Percentiles rank a stretch among this genome's conserved stretches.
These are phyloP conservation scores for Polydesmus complanatus DNA, from an alignment of 2,888 invertebrate genomes.

Conservation along the genomic window DNA sequence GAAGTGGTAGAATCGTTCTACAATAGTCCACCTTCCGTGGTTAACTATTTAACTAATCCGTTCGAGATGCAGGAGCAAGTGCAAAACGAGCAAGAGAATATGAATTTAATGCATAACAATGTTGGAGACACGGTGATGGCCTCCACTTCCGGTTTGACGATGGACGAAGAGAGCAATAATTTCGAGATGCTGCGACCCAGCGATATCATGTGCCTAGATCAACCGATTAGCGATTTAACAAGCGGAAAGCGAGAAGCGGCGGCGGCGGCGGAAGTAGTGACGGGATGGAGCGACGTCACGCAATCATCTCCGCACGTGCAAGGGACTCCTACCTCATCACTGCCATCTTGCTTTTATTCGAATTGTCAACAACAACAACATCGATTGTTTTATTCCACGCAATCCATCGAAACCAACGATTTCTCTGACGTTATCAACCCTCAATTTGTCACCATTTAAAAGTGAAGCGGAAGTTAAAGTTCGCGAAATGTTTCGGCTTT, in stretches of 20 bases:
- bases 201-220: slow-evolving; percentile 10
- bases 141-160: slow-evolving; percentile 1
- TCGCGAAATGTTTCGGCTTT: too few species aligned
- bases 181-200: slow-evolving; percentile 7
- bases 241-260: not conserved
- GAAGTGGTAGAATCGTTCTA: not conserved
- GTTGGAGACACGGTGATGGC: not conserved
- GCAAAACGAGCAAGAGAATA: not conserved
- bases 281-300: not conserved
- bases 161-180: not conserved
- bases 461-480: too few species aligned
- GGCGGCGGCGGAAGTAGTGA: not conserved
- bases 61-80: not conserved
- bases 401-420: too few species aligned
- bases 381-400: not conserved
- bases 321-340: not conserved
- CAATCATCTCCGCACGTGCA: too few species aligned
- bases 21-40: not conserved
- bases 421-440: too few species aligned
- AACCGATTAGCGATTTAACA: not conserved
- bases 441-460: too few species aligned
- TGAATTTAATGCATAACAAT: not conserved
- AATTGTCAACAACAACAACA: not conserved
- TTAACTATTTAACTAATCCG: not conserved
- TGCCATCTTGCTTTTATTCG: not conserved